Conservation (phyloP, 2,888 invertebrate species). For the Poecilobothrus nobilitatus region DNA sequence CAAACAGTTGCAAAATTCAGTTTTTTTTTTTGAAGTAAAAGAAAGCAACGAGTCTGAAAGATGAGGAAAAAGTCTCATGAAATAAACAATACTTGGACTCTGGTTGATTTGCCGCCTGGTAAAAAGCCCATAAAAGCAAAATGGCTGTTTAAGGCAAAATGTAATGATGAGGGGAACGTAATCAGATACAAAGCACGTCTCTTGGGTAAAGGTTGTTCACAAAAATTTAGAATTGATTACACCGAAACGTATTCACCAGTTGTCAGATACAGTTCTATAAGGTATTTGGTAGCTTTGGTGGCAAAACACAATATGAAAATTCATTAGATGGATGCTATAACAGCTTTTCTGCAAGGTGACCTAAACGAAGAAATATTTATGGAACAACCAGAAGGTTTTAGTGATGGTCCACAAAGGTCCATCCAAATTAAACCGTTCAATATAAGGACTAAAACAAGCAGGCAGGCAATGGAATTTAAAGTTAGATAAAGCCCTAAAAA, state of each 20-base stretch:
- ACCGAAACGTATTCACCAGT: background rate
- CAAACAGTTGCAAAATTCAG: no score
- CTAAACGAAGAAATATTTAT: constrained; percentile 23
- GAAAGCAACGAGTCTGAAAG: no score
- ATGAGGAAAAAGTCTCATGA: no score
- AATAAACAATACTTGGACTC: no score
- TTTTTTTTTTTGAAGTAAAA: no score
- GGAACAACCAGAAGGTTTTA: constrained; percentile 22
- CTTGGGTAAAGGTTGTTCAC: background rate
- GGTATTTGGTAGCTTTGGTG: constrained; percentile 16
- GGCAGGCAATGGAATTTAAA: constrained; percentile 10
- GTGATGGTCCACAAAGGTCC: constrained; percentile 6
- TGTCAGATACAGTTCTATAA: no score
- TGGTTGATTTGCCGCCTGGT: background rate
- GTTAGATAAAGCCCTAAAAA: constrained; percentile 12
- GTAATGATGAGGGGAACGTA: no score
- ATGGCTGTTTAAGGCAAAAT: background rate
- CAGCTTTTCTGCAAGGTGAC: constrained; percentile 24
- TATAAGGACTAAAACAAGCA: constrained; percentile 17
- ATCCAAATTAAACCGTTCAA: no score
- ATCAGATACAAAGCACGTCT: background rate
- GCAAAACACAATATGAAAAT: constrained; percentile 20
- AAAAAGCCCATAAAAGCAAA: background rate
- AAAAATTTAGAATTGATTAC: background rate
- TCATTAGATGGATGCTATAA: constrained; percentile 24